These are phyloP conservation scores for Agrochola lychnidis DNA, from an alignment of 2,888 invertebrate species.

Conservation along the genomic window DNA sequence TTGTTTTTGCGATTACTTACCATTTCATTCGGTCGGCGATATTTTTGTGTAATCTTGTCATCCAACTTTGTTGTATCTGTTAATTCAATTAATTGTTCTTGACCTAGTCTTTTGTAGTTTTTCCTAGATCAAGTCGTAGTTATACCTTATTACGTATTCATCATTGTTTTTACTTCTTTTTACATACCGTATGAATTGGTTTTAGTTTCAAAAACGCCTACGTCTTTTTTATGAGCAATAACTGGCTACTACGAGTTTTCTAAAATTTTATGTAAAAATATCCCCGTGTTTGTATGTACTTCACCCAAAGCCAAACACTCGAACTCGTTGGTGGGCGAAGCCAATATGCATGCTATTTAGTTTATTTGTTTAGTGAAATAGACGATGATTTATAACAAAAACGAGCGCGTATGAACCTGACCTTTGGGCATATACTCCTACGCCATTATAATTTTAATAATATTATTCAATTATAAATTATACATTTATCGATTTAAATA, in stretches of 20 bases:
- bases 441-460: too few relatives aligned
- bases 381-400: too few relatives aligned
- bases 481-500: too few relatives aligned
- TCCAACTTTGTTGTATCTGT: constrained; percentile 1
- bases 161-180: constrained; percentile 23
- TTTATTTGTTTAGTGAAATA: too few relatives aligned
- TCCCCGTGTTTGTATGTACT: not conserved
- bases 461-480: too few relatives aligned
- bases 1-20: too few relatives aligned
- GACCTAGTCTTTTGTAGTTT: constrained; percentile 33
- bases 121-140: constrained; percentile 15
- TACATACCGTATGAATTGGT: not conserved
- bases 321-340: too few relatives aligned
- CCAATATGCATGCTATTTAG: too few relatives aligned
- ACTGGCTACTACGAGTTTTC: not conserved
- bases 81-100: constrained; percentile 9
- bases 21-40: too few relatives aligned
- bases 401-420: too few relatives aligned
- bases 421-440: too few relatives aligned
- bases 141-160: constrained; percentile 14
- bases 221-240: constrained; percentile 8
- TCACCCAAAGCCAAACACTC: not conserved
- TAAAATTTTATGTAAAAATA: not conserved
- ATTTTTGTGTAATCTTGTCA: not conserved
- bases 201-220: constrained; percentile 8